A percentile compares a stretch with the other conserved stretches of the same genome.
Conservation (phyloP, 1,140 invertebrate genomes). For the Thalassaphorura encarpata region DNA sequence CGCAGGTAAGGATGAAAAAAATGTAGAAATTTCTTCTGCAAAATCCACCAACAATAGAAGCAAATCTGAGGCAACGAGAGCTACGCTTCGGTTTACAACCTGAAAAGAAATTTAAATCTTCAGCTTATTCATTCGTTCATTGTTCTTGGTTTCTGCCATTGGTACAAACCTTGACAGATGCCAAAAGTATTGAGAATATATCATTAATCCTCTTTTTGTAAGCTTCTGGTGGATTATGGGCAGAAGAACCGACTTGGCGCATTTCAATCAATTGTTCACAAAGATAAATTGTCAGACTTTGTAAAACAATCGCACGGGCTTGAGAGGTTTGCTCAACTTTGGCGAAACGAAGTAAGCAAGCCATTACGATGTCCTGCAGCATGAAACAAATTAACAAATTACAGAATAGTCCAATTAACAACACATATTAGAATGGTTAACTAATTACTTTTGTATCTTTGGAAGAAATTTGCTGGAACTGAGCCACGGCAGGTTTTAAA, state of each 20-base stretch:
- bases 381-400: constrained; percentile 1
- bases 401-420: constrained; percentile 6
- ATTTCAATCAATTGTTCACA: constrained; percentile 56
- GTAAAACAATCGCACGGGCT: constrained; percentile 80
- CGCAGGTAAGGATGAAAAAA: background rate
- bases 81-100: constrained; percentile 73
- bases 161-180: constrained; percentile 64
- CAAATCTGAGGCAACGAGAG: constrained; percentile 77
- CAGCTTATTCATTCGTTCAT: background rate
- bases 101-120: constrained; percentile 39
- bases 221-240: background rate
- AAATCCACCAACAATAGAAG: constrained; percentile 71
- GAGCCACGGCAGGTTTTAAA: constrained; percentile 60
- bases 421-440: constrained; percentile 2
- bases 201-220: constrained; percentile 44
- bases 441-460: constrained; percentile 38
- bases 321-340: constrained; percentile 76
- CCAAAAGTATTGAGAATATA: constrained; percentile 73
- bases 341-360: constrained; percentile 73
- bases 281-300: constrained; percentile 73
- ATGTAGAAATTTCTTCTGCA: constrained; percentile 54
- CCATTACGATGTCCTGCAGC: constrained; percentile 73
- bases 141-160: too few species aligned
- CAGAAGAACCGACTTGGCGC: constrained; percentile 5
- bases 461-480: constrained; percentile 58